Evolutionary conservation across 2,797 vertebrate species (phyloP).

Genomic region (Chaetodon trifasciatus): DNA sequence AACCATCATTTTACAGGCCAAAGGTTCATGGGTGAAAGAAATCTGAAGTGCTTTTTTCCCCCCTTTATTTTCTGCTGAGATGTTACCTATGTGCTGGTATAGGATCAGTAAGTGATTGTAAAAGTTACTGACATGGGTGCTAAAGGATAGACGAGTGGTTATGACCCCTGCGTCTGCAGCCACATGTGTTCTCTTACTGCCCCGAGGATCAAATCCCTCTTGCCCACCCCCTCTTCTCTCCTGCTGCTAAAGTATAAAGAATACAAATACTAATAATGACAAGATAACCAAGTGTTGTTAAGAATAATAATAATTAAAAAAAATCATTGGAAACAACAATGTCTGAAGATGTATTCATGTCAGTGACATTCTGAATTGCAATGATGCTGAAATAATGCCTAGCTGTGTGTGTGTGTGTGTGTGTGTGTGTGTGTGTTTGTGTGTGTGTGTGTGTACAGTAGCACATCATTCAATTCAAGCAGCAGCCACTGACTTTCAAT

Average conservation of each 20-base stretch:
- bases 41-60: constrained; percentile 31
- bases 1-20: constrained; percentile 35
- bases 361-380: constrained; percentile 16
- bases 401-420: background rate
- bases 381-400: background rate
- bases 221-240: constrained; percentile 24
- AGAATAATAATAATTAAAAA: background rate
- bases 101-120: constrained; percentile 63
- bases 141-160: constrained; percentile 59
- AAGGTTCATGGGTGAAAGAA: constrained; percentile 32
- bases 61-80: constrained; percentile 31
- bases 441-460: background rate
- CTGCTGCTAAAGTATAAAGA: constrained; percentile 32
- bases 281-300: background rate
- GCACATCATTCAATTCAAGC: background rate
- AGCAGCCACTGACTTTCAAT: background rate
- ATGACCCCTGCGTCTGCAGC: constrained; percentile 57
- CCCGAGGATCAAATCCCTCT: constrained; percentile 59
- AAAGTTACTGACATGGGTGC: constrained; percentile 69
- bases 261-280: constrained; percentile 16
- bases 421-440: background rate
- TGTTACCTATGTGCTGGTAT: constrained; percentile 50
- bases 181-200: constrained; percentile 69
- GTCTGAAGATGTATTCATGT: constrained; percentile 2
- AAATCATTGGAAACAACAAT: constrained; percentile 13